These are phyloP conservation scores for Anhinga rufa DNA, from an alignment of 2,113 vertebrate species.

Conservation along the genomic window DNA sequence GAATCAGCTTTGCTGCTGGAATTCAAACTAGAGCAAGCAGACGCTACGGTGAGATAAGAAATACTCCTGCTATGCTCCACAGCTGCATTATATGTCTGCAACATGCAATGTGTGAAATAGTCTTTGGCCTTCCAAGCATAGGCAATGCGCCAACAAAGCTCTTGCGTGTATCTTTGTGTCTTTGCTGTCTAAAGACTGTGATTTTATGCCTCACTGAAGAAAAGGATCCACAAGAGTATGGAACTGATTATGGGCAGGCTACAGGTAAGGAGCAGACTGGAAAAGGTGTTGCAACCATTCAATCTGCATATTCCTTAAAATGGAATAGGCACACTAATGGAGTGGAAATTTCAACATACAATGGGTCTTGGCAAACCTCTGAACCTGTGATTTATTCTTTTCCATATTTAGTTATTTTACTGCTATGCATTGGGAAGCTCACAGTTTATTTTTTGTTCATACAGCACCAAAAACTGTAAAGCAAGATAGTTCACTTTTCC, in stretches of 20 bases:
- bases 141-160: slow-evolving; percentile 43
- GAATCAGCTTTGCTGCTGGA: slow-evolving; percentile 46
- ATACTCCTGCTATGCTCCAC: slow-evolving; percentile 14
- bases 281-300: background rate
- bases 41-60: slow-evolving; percentile 35
- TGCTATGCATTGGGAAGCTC: background rate
- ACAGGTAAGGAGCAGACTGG: background rate
- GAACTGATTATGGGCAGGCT: background rate
- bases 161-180: slow-evolving; percentile 9
- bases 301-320: background rate
- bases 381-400: background rate
- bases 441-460: background rate
- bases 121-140: slow-evolving; percentile 20
- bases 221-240: background rate
- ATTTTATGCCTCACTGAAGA: background rate
- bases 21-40: slow-evolving; percentile 56
- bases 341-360: background rate
- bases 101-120: background rate
- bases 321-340: background rate
- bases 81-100: slow-evolving; percentile 27
- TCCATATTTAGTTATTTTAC: background rate
- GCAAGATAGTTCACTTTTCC: background rate
- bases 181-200: background rate
- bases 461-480: background rate
- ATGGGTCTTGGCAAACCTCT: background rate